Evolutionary conservation across 1,140 invertebrate species (phyloP).

Genomic region (Whitmania pigra): DNA sequence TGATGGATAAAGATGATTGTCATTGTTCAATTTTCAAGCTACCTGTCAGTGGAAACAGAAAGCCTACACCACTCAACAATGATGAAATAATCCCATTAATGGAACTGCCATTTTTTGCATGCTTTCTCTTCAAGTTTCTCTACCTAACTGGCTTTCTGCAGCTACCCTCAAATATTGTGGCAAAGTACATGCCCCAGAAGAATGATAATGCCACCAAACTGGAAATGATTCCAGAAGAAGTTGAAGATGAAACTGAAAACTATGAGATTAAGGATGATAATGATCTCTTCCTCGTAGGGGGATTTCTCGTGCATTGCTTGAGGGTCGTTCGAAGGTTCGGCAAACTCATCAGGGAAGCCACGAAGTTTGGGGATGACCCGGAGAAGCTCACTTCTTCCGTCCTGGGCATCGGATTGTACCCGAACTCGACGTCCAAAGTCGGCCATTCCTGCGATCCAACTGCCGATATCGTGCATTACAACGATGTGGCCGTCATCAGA

Average conservation of each 20-base stretch:
- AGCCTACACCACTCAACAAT: background rate
- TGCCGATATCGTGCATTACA: slow-evolving; percentile 69
- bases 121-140: slow-evolving; percentile 4
- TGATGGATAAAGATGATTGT: too few species aligned
- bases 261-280: slow-evolving; percentile 36
- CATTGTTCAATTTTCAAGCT: background rate
- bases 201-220: slow-evolving; percentile 1
- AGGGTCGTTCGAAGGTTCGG: slow-evolving; percentile 81
- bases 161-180: background rate
- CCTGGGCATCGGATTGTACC: slow-evolving; percentile 69
- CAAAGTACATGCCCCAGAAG: background rate
- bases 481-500: slow-evolving; percentile 60
- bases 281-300: slow-evolving; percentile 48
- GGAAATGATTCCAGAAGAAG: slow-evolving; percentile 16
- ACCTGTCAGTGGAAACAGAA: background rate
- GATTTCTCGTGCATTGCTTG: slow-evolving; percentile 61
- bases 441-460: slow-evolving; percentile 85
- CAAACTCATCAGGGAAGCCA: slow-evolving; percentile 56
- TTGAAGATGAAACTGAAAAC: slow-evolving; percentile 35
- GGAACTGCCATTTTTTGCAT: background rate
- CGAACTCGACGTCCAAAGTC: slow-evolving; percentile 64
- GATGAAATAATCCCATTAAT: background rate
- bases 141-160: background rate
- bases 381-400: slow-evolving; percentile 41
- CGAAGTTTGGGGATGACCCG: background rate